Base-by-base conservation (phyloP, 2,888 invertebrate species). In the Bedellia somnulentella region DNA sequence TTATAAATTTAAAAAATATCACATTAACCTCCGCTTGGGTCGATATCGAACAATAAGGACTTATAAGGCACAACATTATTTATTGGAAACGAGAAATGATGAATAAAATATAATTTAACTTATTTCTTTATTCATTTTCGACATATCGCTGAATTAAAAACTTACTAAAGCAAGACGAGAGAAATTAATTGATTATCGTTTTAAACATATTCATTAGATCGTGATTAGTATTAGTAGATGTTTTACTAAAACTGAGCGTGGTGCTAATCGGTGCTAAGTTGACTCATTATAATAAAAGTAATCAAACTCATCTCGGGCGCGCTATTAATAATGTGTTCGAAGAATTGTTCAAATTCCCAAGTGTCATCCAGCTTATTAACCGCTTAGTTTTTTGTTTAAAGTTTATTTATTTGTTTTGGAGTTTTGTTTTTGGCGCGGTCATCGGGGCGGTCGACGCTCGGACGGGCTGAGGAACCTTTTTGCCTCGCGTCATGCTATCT, bases 341-440 rank as follows among this genome's bases (percentile, higher is more conserved):
- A 59, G 64, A 54, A 70, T 75, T 56, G 71, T 70, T 71, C 56
- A 59, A 73, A 71, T 75, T 71, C 73, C 64, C 54, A 68, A 73
- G 71, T 73, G 73, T 73, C 73, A 73, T 73, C 68, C 68, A 68
- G 68, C 71, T 75, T 71, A 75, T 73, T 75, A 75, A 73, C 71
- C 54, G 66, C 47, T 55, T 63, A 61, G 66, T 68, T 75, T 71
- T 70, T 73, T 73, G 63, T 68, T 63, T 54, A 47, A 49, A 43
- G n/a, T n/a, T n/a, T n/a, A 67, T 61, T 71, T 67, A 57, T 70
- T 73, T 67, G 67, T 66, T 71, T 71, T 67, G 61, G 58, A 54
- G 52, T 47, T 56, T 46, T 61, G 58, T 67, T 71, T 71, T 75
- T 75, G 71, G 73, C 71, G 70, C 64, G 73, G 67, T 66, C 66